A percentile compares a stretch with the other conserved stretches of the same genome.
These are phyloP conservation scores for Solenopsis fugax DNA, from an alignment of 1,140 invertebrate genomes.

Conservation along the genomic window DNA sequence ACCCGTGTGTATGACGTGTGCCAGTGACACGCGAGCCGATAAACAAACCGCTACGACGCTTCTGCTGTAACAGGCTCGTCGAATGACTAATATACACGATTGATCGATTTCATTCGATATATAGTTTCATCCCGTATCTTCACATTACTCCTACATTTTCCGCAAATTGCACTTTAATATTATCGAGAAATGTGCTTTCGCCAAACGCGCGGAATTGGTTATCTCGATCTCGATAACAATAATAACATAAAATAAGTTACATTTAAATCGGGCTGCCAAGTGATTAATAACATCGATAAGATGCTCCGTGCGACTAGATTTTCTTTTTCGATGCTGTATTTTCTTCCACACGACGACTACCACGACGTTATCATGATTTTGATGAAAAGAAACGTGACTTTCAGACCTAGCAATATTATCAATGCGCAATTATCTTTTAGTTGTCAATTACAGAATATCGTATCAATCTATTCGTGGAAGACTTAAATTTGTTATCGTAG, in stretches of 20 bases:
- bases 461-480: conserved; percentile 30
- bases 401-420: conserved; percentile 12
- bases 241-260: neutral
- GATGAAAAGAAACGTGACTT: neutral
- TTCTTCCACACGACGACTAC: neutral
- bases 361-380: neutral
- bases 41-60: conserved; percentile 49
- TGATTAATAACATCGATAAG: conserved; percentile 5
- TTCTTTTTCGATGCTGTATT: neutral
- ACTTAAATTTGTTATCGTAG: conserved; percentile 5
- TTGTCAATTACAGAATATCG: conserved; percentile 17
- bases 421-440: conserved; percentile 8
- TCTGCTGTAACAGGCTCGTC: conserved; percentile 5
- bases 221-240: neutral
- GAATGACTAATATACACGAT: conserved; percentile 18
- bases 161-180: neutral
- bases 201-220: neutral
- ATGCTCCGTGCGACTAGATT: neutral
- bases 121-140: neutral
- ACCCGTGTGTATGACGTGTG: conserved; percentile 19
- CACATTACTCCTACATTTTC: neutral
- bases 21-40: conserved; percentile 39
- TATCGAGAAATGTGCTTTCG: neutral
- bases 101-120: neutral
- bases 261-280: neutral